phyloP scores from a whole-genome alignment of 2,888 invertebrate genomes.

The Exephanes ischioxanthus region DNA sequence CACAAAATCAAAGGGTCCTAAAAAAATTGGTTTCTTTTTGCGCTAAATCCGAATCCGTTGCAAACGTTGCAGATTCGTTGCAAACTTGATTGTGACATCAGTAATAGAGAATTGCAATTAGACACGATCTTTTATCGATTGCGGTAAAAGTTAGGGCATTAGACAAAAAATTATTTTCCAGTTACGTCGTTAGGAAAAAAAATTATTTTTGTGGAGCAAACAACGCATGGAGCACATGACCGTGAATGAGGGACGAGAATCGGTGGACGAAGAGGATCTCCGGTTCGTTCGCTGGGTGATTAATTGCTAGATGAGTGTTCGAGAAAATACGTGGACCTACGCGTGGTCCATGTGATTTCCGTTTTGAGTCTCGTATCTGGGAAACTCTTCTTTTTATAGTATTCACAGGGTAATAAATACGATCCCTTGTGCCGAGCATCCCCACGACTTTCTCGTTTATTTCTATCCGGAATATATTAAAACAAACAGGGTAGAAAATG shows the following conservation, averaged over 20 bases:
- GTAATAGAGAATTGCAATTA: too few relatives aligned
- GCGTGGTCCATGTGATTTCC: constrained; percentile 11
- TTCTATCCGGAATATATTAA: not conserved
- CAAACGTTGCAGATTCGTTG: too few relatives aligned
- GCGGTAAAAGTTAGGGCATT: too few relatives aligned
- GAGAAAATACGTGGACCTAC: constrained; percentile 37
- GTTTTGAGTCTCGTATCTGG: constrained; percentile 5
- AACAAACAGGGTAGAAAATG: not conserved
- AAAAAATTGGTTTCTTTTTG: too few relatives aligned
- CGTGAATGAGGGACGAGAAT: constrained; percentile 18
- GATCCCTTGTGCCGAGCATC: not conserved
- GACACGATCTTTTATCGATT: too few relatives aligned
- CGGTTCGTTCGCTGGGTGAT: constrained; percentile 8
- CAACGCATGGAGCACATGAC: not conserved
- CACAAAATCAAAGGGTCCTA: too few relatives aligned
- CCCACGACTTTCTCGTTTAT: not conserved
- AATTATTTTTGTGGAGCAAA: not conserved
- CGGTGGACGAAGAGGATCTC: constrained; percentile 18
- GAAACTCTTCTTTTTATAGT: not conserved
- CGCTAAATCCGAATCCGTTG: too few relatives aligned
- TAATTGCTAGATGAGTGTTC: constrained; percentile 55
- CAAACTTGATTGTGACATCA: too few relatives aligned
- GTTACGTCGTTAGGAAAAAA: not conserved
- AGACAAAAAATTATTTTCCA: too few relatives aligned
- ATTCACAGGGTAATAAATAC: constrained; percentile 6